phyloP scores from a whole-genome alignment of 2,113 vertebrate genomes.

The Acrocephalus kingi region DNA sequence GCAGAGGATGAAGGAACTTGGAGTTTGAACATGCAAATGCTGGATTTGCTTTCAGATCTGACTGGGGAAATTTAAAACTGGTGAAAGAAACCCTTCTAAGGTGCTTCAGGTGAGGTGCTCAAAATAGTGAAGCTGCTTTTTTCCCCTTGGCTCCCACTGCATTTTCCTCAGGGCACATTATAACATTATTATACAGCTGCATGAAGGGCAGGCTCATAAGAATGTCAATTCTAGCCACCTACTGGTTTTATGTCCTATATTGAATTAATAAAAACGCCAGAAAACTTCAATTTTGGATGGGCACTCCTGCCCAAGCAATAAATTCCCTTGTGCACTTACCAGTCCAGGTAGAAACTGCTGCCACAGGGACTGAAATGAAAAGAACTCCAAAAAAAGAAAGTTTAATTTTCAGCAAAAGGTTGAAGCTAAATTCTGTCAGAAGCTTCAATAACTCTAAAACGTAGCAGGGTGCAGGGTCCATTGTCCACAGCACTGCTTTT shows the following conservation, averaged over 20 bases:
- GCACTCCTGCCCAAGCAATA: neutral
- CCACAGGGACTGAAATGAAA: neutral
- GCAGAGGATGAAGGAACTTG: neutral
- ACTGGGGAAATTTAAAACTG: neutral
- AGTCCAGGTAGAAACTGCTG: neutral
- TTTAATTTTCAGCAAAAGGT: neutral
- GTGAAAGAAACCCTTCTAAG: neutral
- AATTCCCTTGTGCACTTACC: neutral
- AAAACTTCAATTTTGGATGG: neutral
- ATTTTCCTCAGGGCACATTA: neutral
- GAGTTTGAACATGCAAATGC: neutral
- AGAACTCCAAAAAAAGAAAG: neutral
- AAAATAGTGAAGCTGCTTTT: neutral
- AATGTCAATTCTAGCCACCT: neutral
- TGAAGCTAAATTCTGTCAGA: neutral
- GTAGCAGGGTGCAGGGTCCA: neutral
- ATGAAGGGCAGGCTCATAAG: neutral
- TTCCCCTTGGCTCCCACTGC: neutral
- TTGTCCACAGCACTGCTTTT: neutral
- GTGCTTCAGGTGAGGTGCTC: neutral
- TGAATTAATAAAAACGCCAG: neutral
- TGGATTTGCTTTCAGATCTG: neutral
- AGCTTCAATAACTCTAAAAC: neutral
- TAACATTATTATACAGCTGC: neutral
- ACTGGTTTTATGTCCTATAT: neutral